Evolutionary conservation across 92 coral and sea anemone genomes (phyloP), one percentile per base, ranked within the genome.

Genomic region (Parazoanthus atlanticus): DNA sequence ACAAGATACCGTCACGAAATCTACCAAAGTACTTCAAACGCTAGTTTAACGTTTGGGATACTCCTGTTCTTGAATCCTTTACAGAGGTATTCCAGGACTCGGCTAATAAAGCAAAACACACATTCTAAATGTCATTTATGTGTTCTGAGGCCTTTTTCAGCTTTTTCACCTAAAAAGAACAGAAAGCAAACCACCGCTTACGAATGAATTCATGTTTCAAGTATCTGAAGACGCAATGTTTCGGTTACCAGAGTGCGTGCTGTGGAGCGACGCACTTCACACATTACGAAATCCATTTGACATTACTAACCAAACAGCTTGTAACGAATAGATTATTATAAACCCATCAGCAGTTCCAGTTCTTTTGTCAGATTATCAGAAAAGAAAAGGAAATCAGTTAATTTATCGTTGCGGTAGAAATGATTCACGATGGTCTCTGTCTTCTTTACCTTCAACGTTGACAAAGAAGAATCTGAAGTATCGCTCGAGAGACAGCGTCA

Each of bases 381-480:
- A n/a, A 21, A 21, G 7, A 76, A 76, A 19, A 38, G 19, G 5
- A 73, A 15, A 0, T 17, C 15, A 7, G 30, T n/a, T 6, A 36
- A n/a, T 26, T 25, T 29, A 1, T 5, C 21, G 74, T 12, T 69
- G 74, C 32, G 29, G 41, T 11, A 34, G 30, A 74, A 74, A 74
- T 74, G 46, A 15, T 31, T 31, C 25, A 76, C 25, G 25, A 76
- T 77, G 81, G 46, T 54, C 19, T 77, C 81, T 77, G 49, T 77
- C 15, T 77, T 77, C 81, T 77, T 77, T 26, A 43, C 52, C 52
- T 77, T 77, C 30, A 77, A 25, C 21, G 17, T 23, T 43, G 61
- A 77, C 36, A n/a, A 41, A 23, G 30, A 41, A 2, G 52, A 73
- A 30, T 15, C 36, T 8, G 25, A 32, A 32, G 36, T 25, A 0